Evolutionary conservation across 1,140 invertebrate species (phyloP).

Genomic region (Procambarus clarkii): DNA sequence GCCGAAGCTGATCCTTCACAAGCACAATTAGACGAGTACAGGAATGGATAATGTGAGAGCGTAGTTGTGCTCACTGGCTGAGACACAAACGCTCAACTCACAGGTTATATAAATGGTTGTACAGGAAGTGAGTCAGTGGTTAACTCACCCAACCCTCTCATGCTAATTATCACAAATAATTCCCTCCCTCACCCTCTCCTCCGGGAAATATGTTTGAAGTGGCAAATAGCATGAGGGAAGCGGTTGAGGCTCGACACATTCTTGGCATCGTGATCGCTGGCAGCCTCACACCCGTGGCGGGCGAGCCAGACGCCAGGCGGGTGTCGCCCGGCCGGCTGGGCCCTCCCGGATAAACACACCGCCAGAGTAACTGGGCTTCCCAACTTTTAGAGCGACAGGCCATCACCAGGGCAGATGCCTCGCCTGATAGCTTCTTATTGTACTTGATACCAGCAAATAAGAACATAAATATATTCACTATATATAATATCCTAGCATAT

Average conservation of each 20-base stretch:
- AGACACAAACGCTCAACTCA: no score
- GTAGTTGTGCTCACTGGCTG: no score
- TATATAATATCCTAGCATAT: no score
- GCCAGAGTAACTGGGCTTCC: not conserved
- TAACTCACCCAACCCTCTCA: not conserved
- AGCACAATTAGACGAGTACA: no score
- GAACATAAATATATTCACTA: no score
- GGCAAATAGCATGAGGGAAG: constrained; percentile 15
- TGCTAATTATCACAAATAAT: not conserved
- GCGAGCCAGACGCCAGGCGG: not conserved
- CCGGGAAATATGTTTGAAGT: constrained; percentile 20
- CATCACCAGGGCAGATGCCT: not conserved
- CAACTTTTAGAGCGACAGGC: not conserved
- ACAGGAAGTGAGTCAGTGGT: not conserved
- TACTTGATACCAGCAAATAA: no score
- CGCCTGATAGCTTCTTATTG: no score
- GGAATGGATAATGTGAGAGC: no score
- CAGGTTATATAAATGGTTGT: no score
- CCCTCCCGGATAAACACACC: not conserved
- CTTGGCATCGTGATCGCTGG: constrained; percentile 20
- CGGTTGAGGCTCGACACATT: constrained; percentile 9
- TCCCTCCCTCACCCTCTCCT: not conserved
- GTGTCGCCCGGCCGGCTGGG: not conserved
- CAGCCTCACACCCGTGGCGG: not conserved
- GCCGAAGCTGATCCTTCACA: no score